phyloP scores from a whole-genome alignment of 2,888 invertebrate genomes.

The Lithophane leautieri region DNA sequence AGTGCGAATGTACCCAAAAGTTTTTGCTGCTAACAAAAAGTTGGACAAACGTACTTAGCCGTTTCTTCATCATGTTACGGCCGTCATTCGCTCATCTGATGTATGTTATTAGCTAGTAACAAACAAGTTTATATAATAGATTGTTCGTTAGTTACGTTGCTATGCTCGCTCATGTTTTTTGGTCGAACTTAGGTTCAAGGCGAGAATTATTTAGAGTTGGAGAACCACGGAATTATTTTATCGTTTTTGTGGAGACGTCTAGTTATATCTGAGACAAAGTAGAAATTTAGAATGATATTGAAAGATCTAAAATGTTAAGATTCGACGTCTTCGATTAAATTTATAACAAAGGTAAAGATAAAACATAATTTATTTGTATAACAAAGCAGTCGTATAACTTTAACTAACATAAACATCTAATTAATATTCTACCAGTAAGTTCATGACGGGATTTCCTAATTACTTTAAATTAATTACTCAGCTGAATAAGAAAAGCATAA shows the following conservation, averaged over 20 bases:
- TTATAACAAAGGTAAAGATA: background rate
- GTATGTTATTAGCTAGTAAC: conserved; percentile 34
- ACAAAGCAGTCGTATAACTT: background rate
- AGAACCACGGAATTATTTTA: background rate
- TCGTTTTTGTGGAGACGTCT: background rate
- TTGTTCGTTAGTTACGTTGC: conserved; percentile 10
- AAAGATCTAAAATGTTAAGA: background rate
- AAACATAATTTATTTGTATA: background rate
- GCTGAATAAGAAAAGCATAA: background rate
- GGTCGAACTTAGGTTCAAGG: conserved; percentile 39
- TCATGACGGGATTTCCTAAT: conserved; percentile 2
- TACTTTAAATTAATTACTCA: conserved; percentile 3
- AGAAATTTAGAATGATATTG: background rate
- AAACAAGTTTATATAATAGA: conserved; percentile 43
- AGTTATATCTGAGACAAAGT: background rate
- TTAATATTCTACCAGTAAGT: background rate
- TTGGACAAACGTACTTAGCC: background rate
- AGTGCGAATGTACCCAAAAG: conserved; percentile 24
- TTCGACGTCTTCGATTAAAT: background rate
- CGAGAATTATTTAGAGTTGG: conserved; percentile 10
- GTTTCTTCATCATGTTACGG: conserved; percentile 20
- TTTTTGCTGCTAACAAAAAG: conserved; percentile 50
- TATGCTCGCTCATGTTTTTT: conserved; percentile 38
- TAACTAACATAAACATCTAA: background rate
- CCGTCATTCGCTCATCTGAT: conserved; percentile 33